Conservation (phyloP, 2,888 invertebrate species). For the Andricus quercusramuli region DNA sequence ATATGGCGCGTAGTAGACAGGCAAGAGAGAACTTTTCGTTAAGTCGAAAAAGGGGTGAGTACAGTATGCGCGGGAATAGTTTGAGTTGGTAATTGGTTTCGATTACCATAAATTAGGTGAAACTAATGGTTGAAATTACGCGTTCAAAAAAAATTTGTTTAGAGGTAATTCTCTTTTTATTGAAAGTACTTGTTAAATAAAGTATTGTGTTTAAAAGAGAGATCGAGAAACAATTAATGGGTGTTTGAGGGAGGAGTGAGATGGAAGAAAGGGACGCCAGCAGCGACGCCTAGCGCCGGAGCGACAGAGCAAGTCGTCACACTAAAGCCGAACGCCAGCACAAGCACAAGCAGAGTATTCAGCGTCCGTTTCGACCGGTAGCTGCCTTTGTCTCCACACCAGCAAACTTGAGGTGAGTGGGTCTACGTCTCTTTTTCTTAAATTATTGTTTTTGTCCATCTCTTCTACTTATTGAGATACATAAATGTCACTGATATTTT, state of each 20-base stretch:
- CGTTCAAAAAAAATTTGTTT: neutral
- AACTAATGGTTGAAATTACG: neutral
- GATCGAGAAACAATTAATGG: neutral
- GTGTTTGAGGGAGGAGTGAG: neutral
- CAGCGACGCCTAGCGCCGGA: neutral
- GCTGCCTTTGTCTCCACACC: slow-evolving; percentile 63
- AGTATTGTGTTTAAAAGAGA: neutral
- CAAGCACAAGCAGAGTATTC: neutral
- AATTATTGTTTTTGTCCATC: neutral
- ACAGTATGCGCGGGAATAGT: neutral
- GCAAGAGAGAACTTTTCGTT: no score
- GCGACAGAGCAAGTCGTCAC: neutral
- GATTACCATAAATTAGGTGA: neutral
- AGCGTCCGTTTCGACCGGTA: slow-evolving; percentile 53
- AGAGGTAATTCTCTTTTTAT: neutral
- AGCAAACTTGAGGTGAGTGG: slow-evolving; percentile 48
- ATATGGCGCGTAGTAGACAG: no score
- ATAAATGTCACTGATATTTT: slow-evolving; percentile 47
- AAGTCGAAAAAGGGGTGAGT: neutral
- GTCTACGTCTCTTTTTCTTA: slow-evolving; percentile 28
- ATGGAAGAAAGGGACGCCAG: neutral
- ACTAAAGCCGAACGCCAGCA: neutral
- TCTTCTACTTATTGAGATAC: slow-evolving; percentile 10
- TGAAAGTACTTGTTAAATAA: neutral
- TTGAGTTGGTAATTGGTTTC: neutral